phyloP scores from a whole-genome alignment of 64 coral and sea anemone genomes.

The Stichodactyla mertensii region DNA sequence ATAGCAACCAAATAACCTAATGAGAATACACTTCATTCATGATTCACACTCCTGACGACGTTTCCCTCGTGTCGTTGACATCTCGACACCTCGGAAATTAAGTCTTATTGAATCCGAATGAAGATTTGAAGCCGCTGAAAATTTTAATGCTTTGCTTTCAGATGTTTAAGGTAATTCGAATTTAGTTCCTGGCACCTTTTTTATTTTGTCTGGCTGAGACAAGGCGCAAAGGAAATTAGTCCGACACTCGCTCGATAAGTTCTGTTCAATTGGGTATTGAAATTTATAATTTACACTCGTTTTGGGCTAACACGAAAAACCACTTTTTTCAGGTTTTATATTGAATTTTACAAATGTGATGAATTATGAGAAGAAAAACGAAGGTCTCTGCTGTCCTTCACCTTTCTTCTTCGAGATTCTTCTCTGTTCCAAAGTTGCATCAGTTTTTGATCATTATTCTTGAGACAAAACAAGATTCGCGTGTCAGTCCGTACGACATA shows the following conservation, averaged over 20 bases:
- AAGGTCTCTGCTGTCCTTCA: neutral
- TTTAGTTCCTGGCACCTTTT: neutral
- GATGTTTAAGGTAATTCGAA: neutral
- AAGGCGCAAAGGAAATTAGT: no score
- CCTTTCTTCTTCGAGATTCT: neutral
- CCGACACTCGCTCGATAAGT: no score
- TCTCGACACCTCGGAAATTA: neutral
- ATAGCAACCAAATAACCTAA: constrained; percentile 1
- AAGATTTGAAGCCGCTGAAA: neutral
- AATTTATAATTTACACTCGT: no score
- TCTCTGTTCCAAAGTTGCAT: no score
- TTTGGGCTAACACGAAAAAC: no score
- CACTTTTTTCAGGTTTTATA: no score
- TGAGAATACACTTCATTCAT: neutral
- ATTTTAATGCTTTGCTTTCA: neutral
- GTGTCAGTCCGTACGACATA: no score
- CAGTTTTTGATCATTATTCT: no score
- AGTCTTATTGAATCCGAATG: neutral
- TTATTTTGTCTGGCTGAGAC: neutral
- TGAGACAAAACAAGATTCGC: no score
- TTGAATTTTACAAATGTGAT: no score
- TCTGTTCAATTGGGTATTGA: no score
- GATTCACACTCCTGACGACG: neutral
- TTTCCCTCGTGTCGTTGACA: neutral
- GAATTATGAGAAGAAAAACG: neutral